Evolutionary conservation across 2,888 invertebrate species (phyloP).

Genomic region (Opisthograptis luteolata): DNA sequence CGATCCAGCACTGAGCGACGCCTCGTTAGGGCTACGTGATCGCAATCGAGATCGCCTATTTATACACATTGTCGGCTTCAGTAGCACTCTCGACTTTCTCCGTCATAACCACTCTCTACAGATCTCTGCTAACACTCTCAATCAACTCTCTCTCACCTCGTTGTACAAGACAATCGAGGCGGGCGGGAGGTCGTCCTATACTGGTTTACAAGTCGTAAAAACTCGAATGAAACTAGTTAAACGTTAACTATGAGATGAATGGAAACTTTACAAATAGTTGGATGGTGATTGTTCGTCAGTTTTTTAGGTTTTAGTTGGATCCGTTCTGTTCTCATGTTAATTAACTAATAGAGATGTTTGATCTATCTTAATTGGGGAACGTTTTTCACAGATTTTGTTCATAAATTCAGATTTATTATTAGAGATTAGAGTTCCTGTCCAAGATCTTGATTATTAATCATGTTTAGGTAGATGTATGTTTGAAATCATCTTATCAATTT

Average conservation of each 20-base stretch:
- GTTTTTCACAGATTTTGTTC: background rate
- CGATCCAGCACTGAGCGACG: conserved; percentile 61
- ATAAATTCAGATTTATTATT: no score
- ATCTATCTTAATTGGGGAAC: background rate
- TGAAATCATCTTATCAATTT: no score
- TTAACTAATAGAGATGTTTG: conserved; percentile 18
- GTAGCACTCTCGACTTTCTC: conserved; percentile 57
- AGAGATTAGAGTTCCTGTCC: no score
- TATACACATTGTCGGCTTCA: conserved; percentile 75
- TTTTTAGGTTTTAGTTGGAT: conserved; percentile 39
- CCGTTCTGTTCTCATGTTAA: conserved; percentile 16
- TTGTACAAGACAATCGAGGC: conserved; percentile 12
- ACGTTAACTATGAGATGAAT: conserved; percentile 69
- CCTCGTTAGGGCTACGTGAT: conserved; percentile 80
- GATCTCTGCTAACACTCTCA: conserved; percentile 43
- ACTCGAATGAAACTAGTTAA: conserved; percentile 63
- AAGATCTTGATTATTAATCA: no score
- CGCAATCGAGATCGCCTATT: conserved; percentile 79
- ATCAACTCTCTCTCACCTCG: conserved; percentile 31
- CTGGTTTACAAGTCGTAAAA: conserved; percentile 64
- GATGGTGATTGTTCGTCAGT: conserved; percentile 57
- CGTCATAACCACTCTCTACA: conserved; percentile 50
- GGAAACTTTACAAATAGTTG: conserved; percentile 61
- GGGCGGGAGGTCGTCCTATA: conserved; percentile 35
- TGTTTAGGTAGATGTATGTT: no score